Base-by-base conservation (phyloP, 2,797 vertebrate genomes). In the Paratrypauchen microcephalus region DNA sequence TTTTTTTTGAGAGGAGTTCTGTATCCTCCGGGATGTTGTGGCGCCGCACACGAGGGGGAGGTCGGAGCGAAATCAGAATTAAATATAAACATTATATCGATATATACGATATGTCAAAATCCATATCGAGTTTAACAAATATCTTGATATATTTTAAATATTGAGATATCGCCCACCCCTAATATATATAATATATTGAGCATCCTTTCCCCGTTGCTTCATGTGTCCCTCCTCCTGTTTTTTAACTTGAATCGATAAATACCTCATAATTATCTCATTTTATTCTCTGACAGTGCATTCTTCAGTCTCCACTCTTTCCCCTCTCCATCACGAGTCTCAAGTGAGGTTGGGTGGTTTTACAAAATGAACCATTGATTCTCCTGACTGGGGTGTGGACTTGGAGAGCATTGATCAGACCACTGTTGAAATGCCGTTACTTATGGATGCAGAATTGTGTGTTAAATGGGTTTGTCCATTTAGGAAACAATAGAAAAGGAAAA, bases 341-440 rank as follows among this genome's bases (percentile, higher is more conserved):
- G 69, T 18, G 24, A 6, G 1, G 63, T 67, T 39, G 64, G 70
- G 71, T 63, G 3, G 2, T 68, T 75, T 69, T 75, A 80, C 73
- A 85, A 79, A 80, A 65, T 69, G 18, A 1, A 4, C 13, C 68
- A 83, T 86, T 2, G 76, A 86, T 86, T 77, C 65, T 73, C 39
- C 73, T 0, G 60, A 78, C 63, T 58, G 66, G 26, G 24, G 6
- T 3, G 1, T 26, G 6, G 19, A 12, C 70, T 75, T 36, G 24
- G 66, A 60, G 55, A 71, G 57, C 72, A 83, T 86, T 39, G 83
- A 88, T 84, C 73, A 32, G 2, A 23, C 41, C 56, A 0, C 6
- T 59, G 74, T 72, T 83, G 73, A 80, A 82, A 82, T 69, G 36
- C 65, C 69, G 73, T 79, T 79, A 7, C 75, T 81, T 82, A 86